A percentile compares a stretch with the other conserved stretches of the same genome.
Conservation (phyloP, 2,113 vertebrate genomes). For the Candoia aspera region DNA sequence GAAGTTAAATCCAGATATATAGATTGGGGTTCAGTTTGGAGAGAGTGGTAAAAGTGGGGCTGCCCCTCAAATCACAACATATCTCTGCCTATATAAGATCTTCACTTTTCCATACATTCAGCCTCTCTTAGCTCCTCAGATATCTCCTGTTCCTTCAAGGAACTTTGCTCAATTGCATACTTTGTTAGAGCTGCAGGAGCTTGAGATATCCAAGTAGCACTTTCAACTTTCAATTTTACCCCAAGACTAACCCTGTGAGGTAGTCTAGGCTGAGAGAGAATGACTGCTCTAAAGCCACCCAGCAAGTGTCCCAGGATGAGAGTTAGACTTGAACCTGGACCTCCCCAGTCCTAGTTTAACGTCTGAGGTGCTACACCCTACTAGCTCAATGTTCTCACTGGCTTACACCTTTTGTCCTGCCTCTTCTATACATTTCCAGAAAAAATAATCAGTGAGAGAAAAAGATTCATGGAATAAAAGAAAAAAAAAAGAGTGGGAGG, state of each 20-base stretch:
- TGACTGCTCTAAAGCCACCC: background rate
- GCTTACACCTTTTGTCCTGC: background rate
- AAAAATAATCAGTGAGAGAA: background rate
- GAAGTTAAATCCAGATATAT: background rate
- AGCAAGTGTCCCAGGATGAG: background rate
- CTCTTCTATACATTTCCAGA: background rate
- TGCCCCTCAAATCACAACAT: background rate
- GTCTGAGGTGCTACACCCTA: background rate
- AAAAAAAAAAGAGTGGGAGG: background rate
- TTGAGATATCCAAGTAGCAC: background rate
- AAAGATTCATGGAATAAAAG: background rate
- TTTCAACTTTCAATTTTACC: background rate
- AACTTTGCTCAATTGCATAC: background rate
- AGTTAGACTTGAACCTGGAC: background rate
- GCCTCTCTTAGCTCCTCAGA: background rate
- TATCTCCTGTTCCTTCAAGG: background rate
- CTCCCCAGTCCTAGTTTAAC: background rate
- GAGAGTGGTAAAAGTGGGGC: background rate
- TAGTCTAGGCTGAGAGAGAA: background rate
- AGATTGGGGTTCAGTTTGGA: background rate
- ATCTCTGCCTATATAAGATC: background rate
- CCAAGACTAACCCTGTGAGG: background rate
- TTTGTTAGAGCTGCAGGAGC: background rate
- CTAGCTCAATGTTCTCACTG: background rate
- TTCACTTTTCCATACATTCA: background rate